Percentiles rank a stretch among this genome's conserved stretches.
phyloP scores from a whole-genome alignment of 2,797 vertebrate genomes.

The Lepilemur septentrionalis region DNA sequence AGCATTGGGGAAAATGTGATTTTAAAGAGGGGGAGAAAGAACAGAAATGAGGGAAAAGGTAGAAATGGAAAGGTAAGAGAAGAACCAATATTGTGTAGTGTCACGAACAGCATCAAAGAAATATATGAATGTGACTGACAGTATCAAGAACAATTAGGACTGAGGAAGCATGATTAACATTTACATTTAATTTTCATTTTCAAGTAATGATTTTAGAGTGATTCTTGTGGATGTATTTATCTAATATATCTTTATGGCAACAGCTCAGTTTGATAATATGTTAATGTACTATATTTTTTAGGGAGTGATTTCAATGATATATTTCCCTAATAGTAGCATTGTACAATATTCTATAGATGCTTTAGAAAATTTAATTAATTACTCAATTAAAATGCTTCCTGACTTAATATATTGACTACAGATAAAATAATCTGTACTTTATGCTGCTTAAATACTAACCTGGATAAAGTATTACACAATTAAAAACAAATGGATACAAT shows the following conservation, averaged over 20 bases:
- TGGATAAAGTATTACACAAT: neutral
- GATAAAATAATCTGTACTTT: slow-evolving; percentile 10
- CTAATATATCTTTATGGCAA: slow-evolving; percentile 1
- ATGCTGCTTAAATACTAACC: neutral
- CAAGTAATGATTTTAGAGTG: neutral
- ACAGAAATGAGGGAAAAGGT: neutral
- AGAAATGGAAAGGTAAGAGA: neutral
- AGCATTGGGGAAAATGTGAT: neutral
- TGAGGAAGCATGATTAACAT: neutral
- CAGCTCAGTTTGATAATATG: neutral
- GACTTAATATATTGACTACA: neutral
- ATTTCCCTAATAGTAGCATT: neutral
- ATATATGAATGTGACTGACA: neutral
- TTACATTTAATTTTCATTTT: slow-evolving; percentile 14
- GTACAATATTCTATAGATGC: neutral
- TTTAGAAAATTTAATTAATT: slow-evolving; percentile 63
- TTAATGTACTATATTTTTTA: slow-evolving; percentile 7
- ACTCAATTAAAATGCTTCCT: slow-evolving; percentile 40
- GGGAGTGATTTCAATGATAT: neutral
- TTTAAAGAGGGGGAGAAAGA: neutral
- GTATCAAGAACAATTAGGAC: neutral
- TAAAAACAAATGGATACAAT: neutral
- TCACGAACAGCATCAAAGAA: neutral
- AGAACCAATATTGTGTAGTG: neutral
- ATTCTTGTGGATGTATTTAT: neutral